These are phyloP conservation scores for Lepidurus packardi DNA, from an alignment of 1,140 invertebrate genomes.

Conservation along the genomic window DNA sequence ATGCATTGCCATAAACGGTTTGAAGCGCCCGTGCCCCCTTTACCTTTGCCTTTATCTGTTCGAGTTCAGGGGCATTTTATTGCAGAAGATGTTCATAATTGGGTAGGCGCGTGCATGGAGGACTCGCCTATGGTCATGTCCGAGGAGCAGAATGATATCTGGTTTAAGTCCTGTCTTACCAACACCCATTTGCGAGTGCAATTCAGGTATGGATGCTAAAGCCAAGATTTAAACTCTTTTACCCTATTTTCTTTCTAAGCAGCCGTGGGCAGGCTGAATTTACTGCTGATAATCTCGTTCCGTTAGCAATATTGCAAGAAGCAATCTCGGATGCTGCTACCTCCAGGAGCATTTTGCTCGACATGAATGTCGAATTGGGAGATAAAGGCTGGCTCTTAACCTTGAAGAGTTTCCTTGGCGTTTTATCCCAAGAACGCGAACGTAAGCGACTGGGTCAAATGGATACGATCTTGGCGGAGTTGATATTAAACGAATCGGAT, in stretches of 20 bases:
- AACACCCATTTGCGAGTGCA: background rate
- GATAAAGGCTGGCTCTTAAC: background rate
- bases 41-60: slow-evolving; percentile 6
- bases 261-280: background rate
- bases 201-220: background rate
- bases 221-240: background rate
- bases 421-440: background rate
- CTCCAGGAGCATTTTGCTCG: background rate
- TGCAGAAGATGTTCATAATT: background rate
- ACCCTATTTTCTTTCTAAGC: background rate
- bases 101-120: slow-evolving; percentile 5
- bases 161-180: background rate
- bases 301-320: background rate
- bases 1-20: background rate
- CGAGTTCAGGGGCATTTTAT: background rate
- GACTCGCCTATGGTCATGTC: background rate
- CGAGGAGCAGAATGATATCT: background rate
- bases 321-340: background rate
- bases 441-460: background rate
- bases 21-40: background rate
- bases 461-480: slow-evolving; percentile 2
- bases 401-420: background rate
- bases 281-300: background rate
- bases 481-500: slow-evolving; percentile 6
- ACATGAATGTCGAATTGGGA: slow-evolving; percentile 1